Conservation (phyloP, 2,888 invertebrate genomes). For the Pharmacophagus antenor region DNA sequence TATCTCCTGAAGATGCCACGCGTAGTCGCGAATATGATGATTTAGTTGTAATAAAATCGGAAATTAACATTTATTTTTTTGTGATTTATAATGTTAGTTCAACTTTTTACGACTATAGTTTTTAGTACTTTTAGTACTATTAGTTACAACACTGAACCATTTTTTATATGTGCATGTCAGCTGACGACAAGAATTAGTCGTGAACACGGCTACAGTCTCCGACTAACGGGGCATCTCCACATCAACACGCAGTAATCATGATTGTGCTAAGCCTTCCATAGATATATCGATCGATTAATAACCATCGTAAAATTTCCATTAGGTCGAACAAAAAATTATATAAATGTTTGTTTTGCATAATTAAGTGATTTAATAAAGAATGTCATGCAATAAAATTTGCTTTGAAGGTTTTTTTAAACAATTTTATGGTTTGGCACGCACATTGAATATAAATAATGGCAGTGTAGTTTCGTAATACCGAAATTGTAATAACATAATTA, state of each 20-base stretch:
- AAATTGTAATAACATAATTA: slow-evolving; percentile 13
- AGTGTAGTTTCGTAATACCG: slow-evolving; percentile 3
- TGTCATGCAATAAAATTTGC: slow-evolving; percentile 26
- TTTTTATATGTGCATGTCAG: background rate
- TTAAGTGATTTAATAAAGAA: slow-evolving; percentile 29
- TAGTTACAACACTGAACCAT: background rate
- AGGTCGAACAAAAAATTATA: slow-evolving; percentile 7
- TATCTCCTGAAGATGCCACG: no score
- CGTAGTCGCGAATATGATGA: no score
- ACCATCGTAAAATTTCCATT: slow-evolving; percentile 23
- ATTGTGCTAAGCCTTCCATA: slow-evolving; percentile 6
- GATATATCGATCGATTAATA: slow-evolving; percentile 17
- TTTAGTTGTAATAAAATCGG: no score
- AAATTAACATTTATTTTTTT: no score
- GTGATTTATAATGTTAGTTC: background rate
- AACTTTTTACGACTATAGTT: background rate
- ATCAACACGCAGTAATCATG: slow-evolving; percentile 9
- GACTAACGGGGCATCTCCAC: slow-evolving; percentile 7
- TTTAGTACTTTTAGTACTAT: background rate
- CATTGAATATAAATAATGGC: slow-evolving; percentile 22
- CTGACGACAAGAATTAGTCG: background rate
- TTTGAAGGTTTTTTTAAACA: slow-evolving; percentile 13
- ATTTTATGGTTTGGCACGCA: slow-evolving; percentile 20
- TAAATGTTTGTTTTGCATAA: slow-evolving; percentile 25
- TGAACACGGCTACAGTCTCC: background rate